Evolutionary conservation across 2,888 invertebrate species (phyloP).

Genomic region (Amiota minor): DNA sequence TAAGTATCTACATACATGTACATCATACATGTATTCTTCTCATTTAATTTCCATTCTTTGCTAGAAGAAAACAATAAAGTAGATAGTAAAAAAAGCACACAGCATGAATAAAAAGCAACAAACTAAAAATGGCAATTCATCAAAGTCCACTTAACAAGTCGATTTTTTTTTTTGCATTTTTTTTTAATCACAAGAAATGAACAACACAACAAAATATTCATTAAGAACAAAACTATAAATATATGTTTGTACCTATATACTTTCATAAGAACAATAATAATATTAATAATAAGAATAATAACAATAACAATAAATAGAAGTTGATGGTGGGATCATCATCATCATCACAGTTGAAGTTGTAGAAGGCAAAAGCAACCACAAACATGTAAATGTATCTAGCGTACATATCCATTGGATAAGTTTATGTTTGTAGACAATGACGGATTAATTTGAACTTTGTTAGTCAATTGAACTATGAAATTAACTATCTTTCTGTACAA

Average conservation of each 20-base stretch:
- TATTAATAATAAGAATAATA: background rate
- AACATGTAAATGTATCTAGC: too few species aligned
- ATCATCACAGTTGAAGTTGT: too few species aligned
- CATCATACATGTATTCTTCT: slow-evolving; percentile 1
- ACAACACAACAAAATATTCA: slow-evolving; percentile 33
- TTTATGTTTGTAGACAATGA: too few species aligned
- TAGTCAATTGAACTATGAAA: too few species aligned
- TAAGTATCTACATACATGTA: slow-evolving; percentile 5
- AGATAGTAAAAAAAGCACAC: background rate
- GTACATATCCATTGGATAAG: too few species aligned
- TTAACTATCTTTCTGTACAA: too few species aligned
- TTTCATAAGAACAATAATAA: slow-evolving; percentile 21
- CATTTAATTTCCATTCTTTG: slow-evolving; percentile 7
- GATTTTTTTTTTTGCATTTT: slow-evolving; percentile 53
- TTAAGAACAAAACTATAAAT: slow-evolving; percentile 29
- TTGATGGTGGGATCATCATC: background rate
- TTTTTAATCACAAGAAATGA: slow-evolving; percentile 34
- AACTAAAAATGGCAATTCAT: slow-evolving; percentile 63
- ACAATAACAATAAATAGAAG: background rate
- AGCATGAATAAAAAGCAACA: slow-evolving; percentile 55
- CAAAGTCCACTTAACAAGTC: slow-evolving; percentile 66
- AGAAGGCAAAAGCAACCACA: too few species aligned
- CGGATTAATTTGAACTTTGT: too few species aligned
- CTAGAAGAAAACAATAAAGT: background rate
- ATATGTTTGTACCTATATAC: slow-evolving; percentile 6